Base-by-base conservation (phyloP, 2,888 invertebrate species). In the Pandemis cinnamomeana region DNA sequence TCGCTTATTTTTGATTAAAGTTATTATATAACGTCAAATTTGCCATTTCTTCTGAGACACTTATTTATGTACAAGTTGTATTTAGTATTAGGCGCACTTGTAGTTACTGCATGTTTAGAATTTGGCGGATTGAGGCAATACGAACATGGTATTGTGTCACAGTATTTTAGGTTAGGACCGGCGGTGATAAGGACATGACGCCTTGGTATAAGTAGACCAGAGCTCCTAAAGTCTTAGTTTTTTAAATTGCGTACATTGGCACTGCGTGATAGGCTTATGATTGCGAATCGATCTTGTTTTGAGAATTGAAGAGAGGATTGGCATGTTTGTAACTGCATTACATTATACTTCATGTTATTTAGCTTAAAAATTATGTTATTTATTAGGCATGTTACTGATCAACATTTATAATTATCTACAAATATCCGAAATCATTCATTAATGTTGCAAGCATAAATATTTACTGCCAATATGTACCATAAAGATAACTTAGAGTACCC, bases 11-110 rank as follows among this genome's bases (percentile, higher is more conserved):
- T 86, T 79, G 81, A 82, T 80, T 79, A 81, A 78, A 82, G 80
- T 79, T 82, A 86, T 85, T 87, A 89, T 87, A 86, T 86, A 86
- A 86, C 81, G 75, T 71, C 72, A 75, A 77, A 77, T 71, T 66
- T 64, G 68, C 70, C 67, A n/a, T 51, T 63, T 51, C 60, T 66
- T 66, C 11, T 66, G 10, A 46, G 41, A 66, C 60, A 70, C 64
- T 51, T 36, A 5, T 58, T 70, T 63, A 44, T 51, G 13, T 15
- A 4, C 46, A 13, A 11, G 20, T 13, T 64, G n/a, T 13, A 5
- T 27, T 36, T 41, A 46, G n/a, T 46, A 36, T 6, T 11, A 42
- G 20, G n/a, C 20, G 48, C 13, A 42, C 48, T 13, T 48, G 7
- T 48, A 58, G 27, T 58, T 27, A 5, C 27, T 55, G 20, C 10